These are phyloP conservation scores for Dasyprocta punctata DNA, from an alignment of 2,113 vertebrate genomes.

Conservation along the genomic window DNA sequence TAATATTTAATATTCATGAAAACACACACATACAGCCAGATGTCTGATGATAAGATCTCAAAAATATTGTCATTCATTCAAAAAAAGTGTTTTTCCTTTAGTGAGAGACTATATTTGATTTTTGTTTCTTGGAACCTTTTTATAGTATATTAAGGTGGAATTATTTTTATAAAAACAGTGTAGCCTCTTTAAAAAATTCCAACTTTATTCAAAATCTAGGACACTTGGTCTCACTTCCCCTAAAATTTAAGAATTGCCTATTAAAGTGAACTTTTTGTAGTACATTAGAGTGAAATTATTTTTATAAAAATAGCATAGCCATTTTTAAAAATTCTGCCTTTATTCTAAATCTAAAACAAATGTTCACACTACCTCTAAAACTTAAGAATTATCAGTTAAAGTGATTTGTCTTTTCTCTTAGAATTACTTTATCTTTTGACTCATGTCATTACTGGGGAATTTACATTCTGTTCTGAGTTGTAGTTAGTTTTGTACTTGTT, in stretches of 20 bases:
- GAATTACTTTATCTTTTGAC: background rate
- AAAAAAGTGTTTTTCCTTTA: background rate
- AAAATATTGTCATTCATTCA: background rate
- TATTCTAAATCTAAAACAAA: conserved; percentile 4
- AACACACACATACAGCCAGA: background rate
- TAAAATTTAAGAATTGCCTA: background rate
- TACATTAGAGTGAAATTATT: background rate
- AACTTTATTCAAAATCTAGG: conserved; percentile 1
- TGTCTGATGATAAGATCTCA: background rate
- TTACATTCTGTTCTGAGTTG: background rate
- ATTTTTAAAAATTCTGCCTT: background rate
- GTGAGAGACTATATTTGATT: background rate
- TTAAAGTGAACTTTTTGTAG: background rate
- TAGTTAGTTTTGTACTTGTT: background rate
- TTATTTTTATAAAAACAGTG: background rate
- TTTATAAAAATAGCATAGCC: background rate
- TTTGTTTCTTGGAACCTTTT: conserved; percentile 16
- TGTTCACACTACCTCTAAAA: background rate
- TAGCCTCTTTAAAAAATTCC: background rate
- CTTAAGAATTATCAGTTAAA: background rate
- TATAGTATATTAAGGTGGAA: background rate
- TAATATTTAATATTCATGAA: background rate
- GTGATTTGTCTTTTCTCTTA: conserved; percentile 2
- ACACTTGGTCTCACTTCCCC: background rate
- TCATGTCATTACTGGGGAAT: background rate